These are phyloP conservation scores for Coelinius sp. DNA, from an alignment of 2,888 invertebrate genomes.

Conservation along the genomic window DNA sequence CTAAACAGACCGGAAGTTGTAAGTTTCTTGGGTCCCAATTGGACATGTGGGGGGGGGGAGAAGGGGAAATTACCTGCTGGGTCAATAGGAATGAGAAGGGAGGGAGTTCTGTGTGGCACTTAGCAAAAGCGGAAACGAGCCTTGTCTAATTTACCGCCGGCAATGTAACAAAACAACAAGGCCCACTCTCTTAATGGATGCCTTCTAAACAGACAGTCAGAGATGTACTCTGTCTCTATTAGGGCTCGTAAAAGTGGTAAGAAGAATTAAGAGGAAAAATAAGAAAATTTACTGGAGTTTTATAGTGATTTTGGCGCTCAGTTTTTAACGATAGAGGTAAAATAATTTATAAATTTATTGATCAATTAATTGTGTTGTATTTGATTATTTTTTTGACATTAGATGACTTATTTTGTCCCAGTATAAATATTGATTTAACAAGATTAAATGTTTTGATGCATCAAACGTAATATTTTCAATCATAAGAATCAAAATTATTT, in stretches of 20 bases:
- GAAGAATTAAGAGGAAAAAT: too few relatives aligned
- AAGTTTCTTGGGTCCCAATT: conserved; percentile 22
- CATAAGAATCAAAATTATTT: not conserved
- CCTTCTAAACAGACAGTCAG: conserved; percentile 19
- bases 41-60: conserved; percentile 16
- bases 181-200: conserved; percentile 14
- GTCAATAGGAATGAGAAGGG: conserved; percentile 40
- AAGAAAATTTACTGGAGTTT: too few relatives aligned
- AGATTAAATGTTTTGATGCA: too few relatives aligned
- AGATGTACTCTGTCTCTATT: conserved; percentile 24
- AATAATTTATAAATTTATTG: too few relatives aligned
- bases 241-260: conserved; percentile 5
- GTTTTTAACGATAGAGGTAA: too few relatives aligned
- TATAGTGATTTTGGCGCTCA: too few relatives aligned
- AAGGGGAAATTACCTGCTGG: not conserved
- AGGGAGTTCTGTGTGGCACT: conserved; percentile 51
- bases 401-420: not conserved
- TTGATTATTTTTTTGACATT: too few relatives aligned
- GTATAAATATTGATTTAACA: not conserved
- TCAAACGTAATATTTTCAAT: too few relatives aligned
- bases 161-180: conserved; percentile 20
- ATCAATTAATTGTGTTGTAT: too few relatives aligned
- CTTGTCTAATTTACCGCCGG: conserved; percentile 56
- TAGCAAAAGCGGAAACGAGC: conserved; percentile 54
- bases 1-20: conserved; percentile 24